These are phyloP conservation scores for Malachius bipustulatus DNA, from an alignment of 2,888 invertebrate species.

Conservation along the genomic window DNA sequence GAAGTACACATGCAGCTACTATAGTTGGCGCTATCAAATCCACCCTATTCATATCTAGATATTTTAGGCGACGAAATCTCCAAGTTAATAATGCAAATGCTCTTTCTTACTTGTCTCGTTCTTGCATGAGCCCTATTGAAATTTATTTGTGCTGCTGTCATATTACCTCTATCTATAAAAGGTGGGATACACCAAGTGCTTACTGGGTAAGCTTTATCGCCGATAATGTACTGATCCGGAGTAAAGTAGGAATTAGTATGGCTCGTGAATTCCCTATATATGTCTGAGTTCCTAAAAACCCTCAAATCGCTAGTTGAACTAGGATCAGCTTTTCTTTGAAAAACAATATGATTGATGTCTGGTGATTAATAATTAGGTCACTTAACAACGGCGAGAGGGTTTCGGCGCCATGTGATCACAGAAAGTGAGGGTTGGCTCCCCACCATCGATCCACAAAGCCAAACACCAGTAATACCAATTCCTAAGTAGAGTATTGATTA, in stretches of 20 bases:
- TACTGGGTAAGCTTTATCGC: slow-evolving; percentile 23
- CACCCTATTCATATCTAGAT: slow-evolving; percentile 21
- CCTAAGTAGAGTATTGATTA: too few species aligned
- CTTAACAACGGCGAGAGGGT: too few species aligned
- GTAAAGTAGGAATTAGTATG: slow-evolving; percentile 12
- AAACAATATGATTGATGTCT: too few species aligned
- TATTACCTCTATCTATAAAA: slow-evolving; percentile 13
- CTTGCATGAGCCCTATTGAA: slow-evolving; percentile 17
- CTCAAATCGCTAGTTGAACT: slow-evolving; percentile 1
- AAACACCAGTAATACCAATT: too few species aligned
- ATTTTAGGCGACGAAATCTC: slow-evolving; percentile 21
- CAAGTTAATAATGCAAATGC: slow-evolving; percentile 21
- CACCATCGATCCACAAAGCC: too few species aligned
- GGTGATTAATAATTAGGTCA: too few species aligned
- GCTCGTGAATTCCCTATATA: neutral
- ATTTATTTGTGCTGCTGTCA: too few species aligned
- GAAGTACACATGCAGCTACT: slow-evolving; percentile 21
- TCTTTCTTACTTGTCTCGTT: slow-evolving; percentile 21
- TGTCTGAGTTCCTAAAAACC: neutral
- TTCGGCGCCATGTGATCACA: too few species aligned
- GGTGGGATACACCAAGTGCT: slow-evolving; percentile 16
- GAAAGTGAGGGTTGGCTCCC: too few species aligned
- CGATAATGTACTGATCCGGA: slow-evolving; percentile 18
- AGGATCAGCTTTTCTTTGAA: too few species aligned
- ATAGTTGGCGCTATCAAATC: slow-evolving; percentile 21